Evolutionary conservation across 2,113 vertebrate genomes (phyloP).

Genomic region (Silurus glanis): DNA sequence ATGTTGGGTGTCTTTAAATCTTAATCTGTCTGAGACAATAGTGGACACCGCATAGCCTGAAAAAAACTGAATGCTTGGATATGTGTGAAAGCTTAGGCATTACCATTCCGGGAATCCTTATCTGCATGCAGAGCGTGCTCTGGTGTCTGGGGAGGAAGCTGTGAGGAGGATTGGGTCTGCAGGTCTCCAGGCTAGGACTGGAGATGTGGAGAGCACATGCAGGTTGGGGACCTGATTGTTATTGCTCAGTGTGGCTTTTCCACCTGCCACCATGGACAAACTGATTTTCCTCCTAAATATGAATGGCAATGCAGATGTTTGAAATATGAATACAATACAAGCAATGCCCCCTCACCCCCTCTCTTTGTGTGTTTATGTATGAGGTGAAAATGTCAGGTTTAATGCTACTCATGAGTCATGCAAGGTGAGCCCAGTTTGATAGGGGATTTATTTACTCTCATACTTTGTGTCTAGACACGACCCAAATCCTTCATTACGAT

Average conservation of each 20-base stretch:
- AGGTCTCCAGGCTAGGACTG: conserved; percentile 23
- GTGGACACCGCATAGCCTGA: conserved; percentile 43
- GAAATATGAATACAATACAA: conserved; percentile 31
- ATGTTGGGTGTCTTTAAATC: conserved; percentile 41
- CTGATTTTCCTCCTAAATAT: background rate
- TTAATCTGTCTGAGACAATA: conserved; percentile 54
- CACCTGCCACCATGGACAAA: conserved; percentile 32
- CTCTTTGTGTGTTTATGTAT: background rate
- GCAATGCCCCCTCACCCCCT: background rate
- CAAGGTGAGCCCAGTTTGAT: background rate
- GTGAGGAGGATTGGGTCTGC: conserved; percentile 46
- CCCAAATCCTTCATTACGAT: conserved; percentile 21
- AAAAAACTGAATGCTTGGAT: conserved; percentile 30
- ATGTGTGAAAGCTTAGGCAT: conserved; percentile 29
- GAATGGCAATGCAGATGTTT: conserved; percentile 41
- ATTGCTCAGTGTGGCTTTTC: conserved; percentile 47
- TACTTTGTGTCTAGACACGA: background rate
- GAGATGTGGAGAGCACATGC: conserved; percentile 43
- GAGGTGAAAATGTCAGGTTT: conserved; percentile 34
- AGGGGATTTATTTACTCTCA: background rate
- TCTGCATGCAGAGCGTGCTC: conserved; percentile 55
- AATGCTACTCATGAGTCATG: conserved; percentile 28
- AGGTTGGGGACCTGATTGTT: conserved; percentile 56
- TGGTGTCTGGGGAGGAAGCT: conserved; percentile 44
- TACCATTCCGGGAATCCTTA: conserved; percentile 55